phyloP scores from a whole-genome alignment of 37 sponge, comb jelly and placozoan genomes.

The Ianthella basta region DNA sequence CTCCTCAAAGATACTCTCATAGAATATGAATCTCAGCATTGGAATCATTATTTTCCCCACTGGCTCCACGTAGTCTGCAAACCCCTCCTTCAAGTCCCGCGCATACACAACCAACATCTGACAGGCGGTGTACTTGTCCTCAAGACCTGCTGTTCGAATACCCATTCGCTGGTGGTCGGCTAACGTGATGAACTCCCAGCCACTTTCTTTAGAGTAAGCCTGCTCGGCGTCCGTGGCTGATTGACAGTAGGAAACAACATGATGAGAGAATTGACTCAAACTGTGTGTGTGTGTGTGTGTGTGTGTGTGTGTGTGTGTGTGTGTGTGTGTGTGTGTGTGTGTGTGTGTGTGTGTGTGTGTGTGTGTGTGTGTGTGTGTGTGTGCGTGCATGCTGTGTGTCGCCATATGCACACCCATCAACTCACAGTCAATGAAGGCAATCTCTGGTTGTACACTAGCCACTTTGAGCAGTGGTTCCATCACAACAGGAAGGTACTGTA shows the following conservation, averaged over 20 bases:
- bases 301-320: too few species aligned
- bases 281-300: too few species aligned
- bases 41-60: slow-evolving; percentile 94
- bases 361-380: too few species aligned
- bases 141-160: slow-evolving; percentile 96
- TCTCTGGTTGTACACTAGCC: slow-evolving; percentile 92
- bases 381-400: too few species aligned
- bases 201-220: slow-evolving; percentile 84
- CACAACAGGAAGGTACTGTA: slow-evolving; percentile 94
- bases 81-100: slow-evolving; percentile 94
- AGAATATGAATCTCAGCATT: slow-evolving; percentile 92
- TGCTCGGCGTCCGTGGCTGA: slow-evolving; percentile 60
- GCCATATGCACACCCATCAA: background rate
- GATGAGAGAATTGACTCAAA: background rate
- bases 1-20: slow-evolving; percentile 68
- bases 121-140: slow-evolving; percentile 99
- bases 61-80: slow-evolving; percentile 86
- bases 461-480: slow-evolving; percentile 91
- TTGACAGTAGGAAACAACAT: background rate
- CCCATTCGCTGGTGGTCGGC: slow-evolving; percentile 99
- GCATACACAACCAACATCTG: slow-evolving; percentile 99
- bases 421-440: slow-evolving; percentile 91
- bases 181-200: slow-evolving; percentile 98
- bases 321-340: too few species aligned
- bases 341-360: too few species aligned